Base-by-base conservation (phyloP, 2,113 vertebrate species). In the Eudorcas thomsonii region DNA sequence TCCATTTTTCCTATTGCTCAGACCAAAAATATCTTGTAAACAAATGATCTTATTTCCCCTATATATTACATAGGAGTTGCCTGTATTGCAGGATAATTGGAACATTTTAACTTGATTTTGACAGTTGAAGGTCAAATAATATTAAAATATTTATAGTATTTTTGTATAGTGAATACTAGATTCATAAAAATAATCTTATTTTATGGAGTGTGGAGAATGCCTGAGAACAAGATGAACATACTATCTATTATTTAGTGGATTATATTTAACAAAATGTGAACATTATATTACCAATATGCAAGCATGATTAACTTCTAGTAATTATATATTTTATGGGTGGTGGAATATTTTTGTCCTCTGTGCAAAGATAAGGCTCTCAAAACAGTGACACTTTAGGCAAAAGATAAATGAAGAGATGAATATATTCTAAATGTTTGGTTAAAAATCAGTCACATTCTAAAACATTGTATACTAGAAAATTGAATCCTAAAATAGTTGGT, bases 191-290 rank as follows among this genome's bases (percentile, higher is more conserved):
- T 86, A 91, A 43, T 81, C 62, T 95, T 94, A 95, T 87, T 97
- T 96, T 91, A 97, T 96, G 82, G 60, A 93, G 23, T 97, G 67
- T 94, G 55, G 55, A 82, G 48, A 97, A 94, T 95, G n/a, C 11
- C 43, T 97, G 4, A 85, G 67, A 97, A 84, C 48, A 95, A 90
- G 45, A 95, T 90, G 15, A 88, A 86, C 59, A 90, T 45, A 60
- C 25, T 78, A 52, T 94, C 74, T 59, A 71, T 95, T 78, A 97
- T 81, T 94, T 88, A 93, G 64, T 93, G 89, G 88, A 84, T 54
- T 95, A 62, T 77, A 92, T 83, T 93, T 96, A 81, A 88, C 84
- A 71, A 97, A 84, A 45, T 96, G 52, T 4, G 52, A 84, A 81
- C 13, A 78, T 91, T 96, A 90, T 96, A 95, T 94, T 95, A 95